Evolutionary conservation across 2,888 invertebrate genomes (phyloP), one percentile per base, ranked within the genome.

Genomic region (Ceramica pisi): DNA sequence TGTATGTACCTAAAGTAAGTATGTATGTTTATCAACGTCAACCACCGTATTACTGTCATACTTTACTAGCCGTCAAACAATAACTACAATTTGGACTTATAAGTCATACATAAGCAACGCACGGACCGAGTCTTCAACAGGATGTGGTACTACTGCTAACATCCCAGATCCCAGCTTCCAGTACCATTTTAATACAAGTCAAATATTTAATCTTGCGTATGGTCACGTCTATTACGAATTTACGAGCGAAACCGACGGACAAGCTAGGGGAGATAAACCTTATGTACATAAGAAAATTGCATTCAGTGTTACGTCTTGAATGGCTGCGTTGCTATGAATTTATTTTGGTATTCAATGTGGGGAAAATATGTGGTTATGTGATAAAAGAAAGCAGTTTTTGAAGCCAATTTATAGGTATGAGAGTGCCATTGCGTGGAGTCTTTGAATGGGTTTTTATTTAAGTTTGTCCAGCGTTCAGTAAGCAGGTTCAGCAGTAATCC

Each of bases 221-320:
- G 85, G 83, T 79, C 82, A 86, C 79, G 73, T 74, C 75, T 79
- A 83, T 86, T 78, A 83, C 62, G 60, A 83, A 86, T 86, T 85
- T 86, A 86, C 76, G 86, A 83, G 78, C 74, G 57, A 61, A 65
- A 62, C 86, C 83, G 51, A 62, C 61, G 81, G 81, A 80, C 77
- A 82, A 71, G 72, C 50, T 63, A 82, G 85, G 86, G 84, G 86
- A 83, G 82, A 80, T 80, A 82, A 67, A 72, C 74, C 67, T 62
- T 85, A 84, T 87, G 76, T 86, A 81, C 87, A 69, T 59, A 77
- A 79, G 82, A 71, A 85, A 87, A 86, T 86, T 85, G 86, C 82
- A 77, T 78, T 68, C 62, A 63, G 38, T 67, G 44, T 83, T 51
- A 67, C 60, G 46, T 53, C 63, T 60, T 41, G 63, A 53, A 71